Percentiles rank a stretch among this genome's conserved stretches.
Evolutionary conservation across 2,797 vertebrate species (phyloP).

Genomic region (Serranus cabrilla): DNA sequence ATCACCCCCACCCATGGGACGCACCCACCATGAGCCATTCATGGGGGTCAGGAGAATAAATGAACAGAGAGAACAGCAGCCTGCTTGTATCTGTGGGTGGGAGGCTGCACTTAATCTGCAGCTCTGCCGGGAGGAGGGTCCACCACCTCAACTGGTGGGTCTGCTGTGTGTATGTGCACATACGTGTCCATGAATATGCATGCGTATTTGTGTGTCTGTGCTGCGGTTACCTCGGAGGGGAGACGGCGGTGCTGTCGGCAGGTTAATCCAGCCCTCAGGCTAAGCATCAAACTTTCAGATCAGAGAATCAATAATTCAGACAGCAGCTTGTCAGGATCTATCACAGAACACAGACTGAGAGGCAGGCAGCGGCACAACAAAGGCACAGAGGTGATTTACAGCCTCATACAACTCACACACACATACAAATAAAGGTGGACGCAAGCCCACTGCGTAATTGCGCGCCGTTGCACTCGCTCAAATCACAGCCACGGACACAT

Average conservation of each 20-base stretch:
- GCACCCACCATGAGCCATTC: constrained; percentile 22
- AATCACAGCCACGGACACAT: constrained; percentile 15
- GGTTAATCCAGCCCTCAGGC: constrained; percentile 87
- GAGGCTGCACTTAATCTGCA: constrained; percentile 33
- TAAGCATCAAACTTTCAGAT: constrained; percentile 87
- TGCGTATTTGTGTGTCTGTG: constrained; percentile 40
- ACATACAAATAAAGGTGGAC: constrained; percentile 65
- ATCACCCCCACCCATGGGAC: constrained; percentile 13
- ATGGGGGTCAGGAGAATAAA: constrained; percentile 41
- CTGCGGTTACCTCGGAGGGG: constrained; percentile 62
- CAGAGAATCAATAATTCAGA: constrained; percentile 86
- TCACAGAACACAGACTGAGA: constrained; percentile 74
- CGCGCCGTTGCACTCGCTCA: background rate
- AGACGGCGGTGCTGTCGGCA: constrained; percentile 67
- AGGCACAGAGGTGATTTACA: constrained; percentile 73
- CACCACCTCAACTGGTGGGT: constrained; percentile 43
- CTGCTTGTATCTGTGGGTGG: constrained; percentile 30
- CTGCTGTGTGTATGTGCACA: constrained; percentile 31
- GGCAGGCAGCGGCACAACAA: constrained; percentile 62
- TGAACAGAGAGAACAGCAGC: constrained; percentile 7
- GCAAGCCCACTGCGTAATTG: constrained; percentile 46
- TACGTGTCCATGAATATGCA: constrained; percentile 68
- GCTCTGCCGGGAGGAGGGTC: constrained; percentile 35
- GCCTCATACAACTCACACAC: constrained; percentile 52
- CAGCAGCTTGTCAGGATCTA: constrained; percentile 81